phyloP scores from a whole-genome alignment of 2,113 vertebrate species.

The Corapipo altera region DNA sequence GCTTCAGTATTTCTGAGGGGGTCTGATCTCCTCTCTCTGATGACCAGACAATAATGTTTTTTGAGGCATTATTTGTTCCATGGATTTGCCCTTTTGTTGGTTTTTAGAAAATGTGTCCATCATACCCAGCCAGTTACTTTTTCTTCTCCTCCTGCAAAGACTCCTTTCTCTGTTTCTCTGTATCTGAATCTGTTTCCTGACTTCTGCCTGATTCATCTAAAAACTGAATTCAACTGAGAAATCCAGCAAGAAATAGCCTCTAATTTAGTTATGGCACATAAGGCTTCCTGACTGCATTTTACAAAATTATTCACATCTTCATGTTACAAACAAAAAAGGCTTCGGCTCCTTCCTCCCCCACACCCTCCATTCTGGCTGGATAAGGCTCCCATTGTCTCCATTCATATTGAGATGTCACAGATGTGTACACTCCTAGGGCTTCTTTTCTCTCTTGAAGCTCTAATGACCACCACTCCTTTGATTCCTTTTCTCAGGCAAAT shows the following conservation, averaged over 20 bases:
- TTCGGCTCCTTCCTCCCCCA: neutral
- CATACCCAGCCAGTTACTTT: neutral
- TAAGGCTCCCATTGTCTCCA: conserved; percentile 32
- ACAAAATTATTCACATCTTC: neutral
- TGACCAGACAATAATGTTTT: neutral
- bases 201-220: neutral
- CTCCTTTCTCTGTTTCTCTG: neutral
- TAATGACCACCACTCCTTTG: neutral
- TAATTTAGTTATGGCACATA: neutral
- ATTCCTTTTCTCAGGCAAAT: conserved; percentile 30
- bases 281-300: neutral
- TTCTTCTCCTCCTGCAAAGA: neutral
- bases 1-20: neutral
- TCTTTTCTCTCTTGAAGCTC: conserved; percentile 7
- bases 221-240: neutral
- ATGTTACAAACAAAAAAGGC: neutral
- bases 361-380: neutral
- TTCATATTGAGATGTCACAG: conserved; percentile 48
- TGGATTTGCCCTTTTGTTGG: neutral
- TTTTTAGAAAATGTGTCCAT: neutral
- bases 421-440: conserved; percentile 22
- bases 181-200: neutral
- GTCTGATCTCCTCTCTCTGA: neutral
- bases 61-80: neutral
- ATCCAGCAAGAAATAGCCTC: neutral